Evolutionary conservation across 2,888 invertebrate genomes (phyloP).

Genomic region (Steinernema hermaphroditum): DNA sequence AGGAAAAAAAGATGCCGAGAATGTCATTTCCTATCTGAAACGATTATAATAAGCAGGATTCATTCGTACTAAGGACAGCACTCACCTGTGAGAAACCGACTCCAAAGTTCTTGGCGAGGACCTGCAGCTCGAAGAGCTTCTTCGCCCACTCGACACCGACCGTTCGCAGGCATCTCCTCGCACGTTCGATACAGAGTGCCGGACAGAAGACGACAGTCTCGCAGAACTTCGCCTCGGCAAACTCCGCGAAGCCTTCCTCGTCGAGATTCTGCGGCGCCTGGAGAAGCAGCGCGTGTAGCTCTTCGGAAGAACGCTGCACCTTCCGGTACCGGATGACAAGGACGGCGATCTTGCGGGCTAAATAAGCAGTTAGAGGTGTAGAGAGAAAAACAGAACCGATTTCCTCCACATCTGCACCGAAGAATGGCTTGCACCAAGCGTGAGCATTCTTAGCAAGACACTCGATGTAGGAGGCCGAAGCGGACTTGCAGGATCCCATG

Average conservation of each 20-base stretch:
- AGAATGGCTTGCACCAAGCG: conserved; percentile 11
- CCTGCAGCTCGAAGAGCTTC: conserved; percentile 1
- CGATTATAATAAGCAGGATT: not conserved
- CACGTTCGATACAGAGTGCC: not conserved
- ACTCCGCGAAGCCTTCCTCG: not conserved
- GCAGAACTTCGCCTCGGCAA: conserved; percentile 12
- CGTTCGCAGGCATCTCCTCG: not conserved
- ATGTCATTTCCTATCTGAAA: conserved; percentile 22
- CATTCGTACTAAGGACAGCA: not conserved
- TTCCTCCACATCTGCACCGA: not conserved
- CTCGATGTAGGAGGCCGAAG: conserved; percentile 1
- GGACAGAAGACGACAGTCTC: conserved; percentile 22
- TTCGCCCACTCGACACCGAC: conserved; percentile 6
- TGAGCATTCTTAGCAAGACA: not conserved
- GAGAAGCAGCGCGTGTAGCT: not conserved
- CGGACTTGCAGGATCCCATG: conserved; percentile 13
- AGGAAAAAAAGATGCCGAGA: not conserved
- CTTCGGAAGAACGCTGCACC: not conserved
- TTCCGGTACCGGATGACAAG: not conserved
- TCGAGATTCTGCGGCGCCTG: conserved; percentile 13
- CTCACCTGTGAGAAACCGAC: not conserved
- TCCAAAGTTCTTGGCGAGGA: not conserved
- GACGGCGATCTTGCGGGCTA: not conserved
- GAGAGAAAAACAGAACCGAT: not conserved
- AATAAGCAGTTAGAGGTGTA: not conserved